Evolutionary conservation across 2,113 vertebrate species (phyloP), one percentile per base, ranked within the genome.

Genomic region (Gadus chalcogrammus): DNA sequence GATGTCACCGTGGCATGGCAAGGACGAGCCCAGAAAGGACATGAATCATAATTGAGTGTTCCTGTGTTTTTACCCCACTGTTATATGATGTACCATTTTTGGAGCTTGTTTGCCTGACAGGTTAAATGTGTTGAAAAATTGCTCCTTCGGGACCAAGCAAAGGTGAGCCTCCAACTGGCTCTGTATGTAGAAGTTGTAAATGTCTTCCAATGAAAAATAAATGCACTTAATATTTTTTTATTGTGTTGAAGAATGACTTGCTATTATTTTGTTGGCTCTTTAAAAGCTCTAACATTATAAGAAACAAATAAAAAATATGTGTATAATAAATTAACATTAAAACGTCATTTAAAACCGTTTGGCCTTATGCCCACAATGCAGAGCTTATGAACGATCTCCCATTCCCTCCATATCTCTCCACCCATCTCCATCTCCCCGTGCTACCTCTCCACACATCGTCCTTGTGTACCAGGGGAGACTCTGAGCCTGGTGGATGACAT

Each of bases 401-500:
- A 53, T 17, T 28, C 24, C 61, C 27, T 35, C 53, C 38, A 11
- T 72, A 42, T 58, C 12, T 27, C 68, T 48, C 67, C 67, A 7
- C 42, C 12, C 42, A 48, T 48, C 42, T 71, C 56, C 55, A 7
- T 27, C 67, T 38, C 67, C 66, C 72, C 31, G 3, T 65, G 63
- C 48, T 13, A 3, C 42, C 42, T 48, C 11, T 9, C 42, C 42
- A 12, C 5, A 12, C 42, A 9, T 48, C 38, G 12, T 48, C 42
- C 9, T 35, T 86, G 80, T 90, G 82, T 63, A 55, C 70, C 86
- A 99, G 97, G 96, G 90, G 97, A 99, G 89, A 94, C 97, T 81
- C 84, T 99, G 87, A 99, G 97, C 90, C 91, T 99, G 86, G 93
- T 95, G 0, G 97, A 99, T 67, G 96, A 98, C 89, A 92, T 99